Base-by-base conservation (phyloP, 2,797 vertebrate species). In the Ambastaia sidthimunki region DNA sequence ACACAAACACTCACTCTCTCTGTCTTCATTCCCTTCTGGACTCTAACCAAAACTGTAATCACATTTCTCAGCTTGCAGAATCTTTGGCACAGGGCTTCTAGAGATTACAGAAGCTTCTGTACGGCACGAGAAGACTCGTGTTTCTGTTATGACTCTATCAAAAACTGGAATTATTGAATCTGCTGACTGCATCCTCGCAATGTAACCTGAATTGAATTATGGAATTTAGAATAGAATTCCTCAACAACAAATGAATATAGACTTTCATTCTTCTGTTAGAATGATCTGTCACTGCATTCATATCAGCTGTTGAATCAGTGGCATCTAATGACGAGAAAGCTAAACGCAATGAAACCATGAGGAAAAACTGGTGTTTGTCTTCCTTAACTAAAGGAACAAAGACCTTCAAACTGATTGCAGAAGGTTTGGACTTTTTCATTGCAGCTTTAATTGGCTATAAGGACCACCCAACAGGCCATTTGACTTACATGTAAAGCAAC, bases 1-100 rank as follows among this genome's bases (percentile, higher is more conserved):
- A 62, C 57, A 82, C 47, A 75, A 60, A 75, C 71, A 82, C 54
- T 47, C 55, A 55, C 54, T 62, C 52, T 48, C 3, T 2, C 76
- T 62, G 67, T 54, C 55, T 79, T 19, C 50, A 31, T 47, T 72
- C 21, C 34, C 21, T 23, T 79, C 18, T 72, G 77, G 77, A 69
- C 47, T 48, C 19, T 37, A 67, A 78, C 69, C 71, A 82, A 47
- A 72, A 73, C 70, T 77, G 73, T 76, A 75, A 80, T 80, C 77
- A 80, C 70, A 80, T 80, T 79, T 74, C 81, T 82, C 77, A 79
- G 77, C 73, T 76, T 80, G 82, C 82, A 62, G 19, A 19, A 80
- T 78, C 76, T 72, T 72, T 70, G 77, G 73, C 48, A 71, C 50
- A 74, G 48, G 63, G 57, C 65, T 65, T 21, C 69, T 72, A 31